phyloP scores from a whole-genome alignment of 2,797 vertebrate species.

The Yasuhikotakia modesta region DNA sequence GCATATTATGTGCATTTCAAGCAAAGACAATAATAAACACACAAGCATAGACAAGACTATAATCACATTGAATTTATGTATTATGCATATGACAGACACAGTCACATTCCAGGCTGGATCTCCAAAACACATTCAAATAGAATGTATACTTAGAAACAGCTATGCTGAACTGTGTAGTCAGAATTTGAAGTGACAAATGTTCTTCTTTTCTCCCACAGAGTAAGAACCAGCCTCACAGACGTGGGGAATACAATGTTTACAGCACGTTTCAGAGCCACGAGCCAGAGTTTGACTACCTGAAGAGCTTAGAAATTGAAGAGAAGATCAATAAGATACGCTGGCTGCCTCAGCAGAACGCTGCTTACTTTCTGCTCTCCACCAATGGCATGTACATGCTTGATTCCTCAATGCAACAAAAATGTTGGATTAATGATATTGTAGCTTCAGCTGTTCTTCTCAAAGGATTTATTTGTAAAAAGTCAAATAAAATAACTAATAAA shows the following conservation, averaged over 20 bases:
- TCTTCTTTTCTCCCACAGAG: constrained; percentile 70
- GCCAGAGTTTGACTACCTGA: constrained; percentile 91
- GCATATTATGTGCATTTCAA: too few species aligned
- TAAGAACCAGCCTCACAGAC: constrained; percentile 86
- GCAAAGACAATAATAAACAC: too few species aligned
- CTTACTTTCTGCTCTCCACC: constrained; percentile 88
- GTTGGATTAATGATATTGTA: neutral
- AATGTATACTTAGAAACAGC: too few species aligned
- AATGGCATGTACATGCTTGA: constrained; percentile 74
- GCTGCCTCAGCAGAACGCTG: constrained; percentile 88
- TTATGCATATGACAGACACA: too few species aligned
- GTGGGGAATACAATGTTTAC: constrained; percentile 92
- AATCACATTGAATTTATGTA: neutral
- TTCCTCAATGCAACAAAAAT: neutral
- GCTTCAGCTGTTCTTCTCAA: neutral
- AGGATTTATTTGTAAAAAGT: too few species aligned
- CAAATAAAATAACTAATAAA: too few species aligned
- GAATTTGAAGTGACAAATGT: too few species aligned
- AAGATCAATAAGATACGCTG: constrained; percentile 92
- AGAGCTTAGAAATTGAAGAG: constrained; percentile 90
- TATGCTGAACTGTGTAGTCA: too few species aligned
- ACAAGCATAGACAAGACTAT: too few species aligned
- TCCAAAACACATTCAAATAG: too few species aligned
- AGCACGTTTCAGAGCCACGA: constrained; percentile 93
- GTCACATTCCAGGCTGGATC: neutral